phyloP scores from a whole-genome alignment of 2,888 invertebrate genomes.

The Atethmia centrago region DNA sequence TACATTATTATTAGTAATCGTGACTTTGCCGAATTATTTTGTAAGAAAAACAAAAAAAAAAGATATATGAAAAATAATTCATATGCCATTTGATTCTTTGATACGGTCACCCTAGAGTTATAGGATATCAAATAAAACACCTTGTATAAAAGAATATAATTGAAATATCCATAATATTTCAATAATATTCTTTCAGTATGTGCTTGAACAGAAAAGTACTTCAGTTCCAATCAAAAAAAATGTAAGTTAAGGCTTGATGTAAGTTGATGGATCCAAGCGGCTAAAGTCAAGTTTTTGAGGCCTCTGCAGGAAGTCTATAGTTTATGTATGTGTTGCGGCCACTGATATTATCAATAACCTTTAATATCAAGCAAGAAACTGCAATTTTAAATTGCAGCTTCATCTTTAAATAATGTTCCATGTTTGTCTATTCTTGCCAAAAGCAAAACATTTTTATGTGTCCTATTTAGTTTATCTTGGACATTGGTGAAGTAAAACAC shows the following conservation, averaged over 20 bases:
- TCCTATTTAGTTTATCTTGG: neutral
- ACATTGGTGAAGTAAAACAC: neutral
- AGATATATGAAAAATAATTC: no score
- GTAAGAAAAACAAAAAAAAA: no score
- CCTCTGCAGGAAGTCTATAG: no score
- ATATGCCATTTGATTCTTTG: no score
- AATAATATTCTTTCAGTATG: neutral
- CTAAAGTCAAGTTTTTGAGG: neutral
- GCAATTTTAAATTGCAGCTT: neutral
- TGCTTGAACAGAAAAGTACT: neutral
- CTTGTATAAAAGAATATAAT: no score
- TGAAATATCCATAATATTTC: neutral
- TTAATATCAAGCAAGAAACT: neutral
- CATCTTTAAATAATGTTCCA: neutral
- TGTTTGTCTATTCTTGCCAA: neutral
- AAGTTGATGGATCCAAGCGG: neutral
- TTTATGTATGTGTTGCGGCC: neutral
- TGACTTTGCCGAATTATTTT: no score
- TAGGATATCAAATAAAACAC: no score
- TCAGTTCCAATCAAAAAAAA: neutral
- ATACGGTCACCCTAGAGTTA: no score
- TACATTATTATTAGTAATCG: no score
- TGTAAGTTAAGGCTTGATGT: neutral
- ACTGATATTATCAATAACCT: neutral
- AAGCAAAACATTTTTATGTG: neutral